A percentile compares a stretch with the other conserved stretches of the same genome.
Conservation (phyloP, 2,888 invertebrate species). For the Griposia aprilina region DNA sequence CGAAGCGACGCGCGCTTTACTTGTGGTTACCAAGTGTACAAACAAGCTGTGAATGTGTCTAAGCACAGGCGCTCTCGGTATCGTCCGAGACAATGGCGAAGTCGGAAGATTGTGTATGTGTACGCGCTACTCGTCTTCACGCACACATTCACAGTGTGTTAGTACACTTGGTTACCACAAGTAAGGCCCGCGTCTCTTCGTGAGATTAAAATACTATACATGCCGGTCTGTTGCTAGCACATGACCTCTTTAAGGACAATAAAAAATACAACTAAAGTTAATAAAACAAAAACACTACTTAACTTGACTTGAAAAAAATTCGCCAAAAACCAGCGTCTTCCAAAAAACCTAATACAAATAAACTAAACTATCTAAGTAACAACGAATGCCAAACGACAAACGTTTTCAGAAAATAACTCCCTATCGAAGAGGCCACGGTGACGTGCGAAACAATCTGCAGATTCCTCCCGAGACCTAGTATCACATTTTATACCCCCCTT, state of each 20-base stretch:
- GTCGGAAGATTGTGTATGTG: not conserved
- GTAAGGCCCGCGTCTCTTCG: not conserved
- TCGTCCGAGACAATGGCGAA: not conserved
- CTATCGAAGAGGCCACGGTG: constrained; percentile 60
- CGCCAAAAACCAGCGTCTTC: not conserved
- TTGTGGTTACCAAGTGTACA: not conserved
- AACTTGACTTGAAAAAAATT: not conserved
- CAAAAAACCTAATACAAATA: constrained; percentile 4
- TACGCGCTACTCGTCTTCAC: not conserved
- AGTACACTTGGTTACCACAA: not conserved
- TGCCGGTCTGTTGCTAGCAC: not conserved
- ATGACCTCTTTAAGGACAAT: not conserved
- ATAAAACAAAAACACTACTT: constrained; percentile 4
- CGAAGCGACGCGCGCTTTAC: not conserved
- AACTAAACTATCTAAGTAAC: not conserved
- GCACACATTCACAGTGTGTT: not conserved
- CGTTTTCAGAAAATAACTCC: constrained; percentile 68
- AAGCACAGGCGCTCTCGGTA: not conserved
- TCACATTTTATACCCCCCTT: constrained; percentile 65
- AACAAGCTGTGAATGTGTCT: not conserved
- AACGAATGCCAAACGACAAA: constrained; percentile 60
- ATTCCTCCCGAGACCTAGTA: constrained; percentile 69
- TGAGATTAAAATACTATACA: not conserved
- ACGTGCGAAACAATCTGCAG: constrained; percentile 67
- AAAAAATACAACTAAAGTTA: not conserved